phyloP scores from a whole-genome alignment of 2,888 invertebrate species.

The Beris chalybata region DNA sequence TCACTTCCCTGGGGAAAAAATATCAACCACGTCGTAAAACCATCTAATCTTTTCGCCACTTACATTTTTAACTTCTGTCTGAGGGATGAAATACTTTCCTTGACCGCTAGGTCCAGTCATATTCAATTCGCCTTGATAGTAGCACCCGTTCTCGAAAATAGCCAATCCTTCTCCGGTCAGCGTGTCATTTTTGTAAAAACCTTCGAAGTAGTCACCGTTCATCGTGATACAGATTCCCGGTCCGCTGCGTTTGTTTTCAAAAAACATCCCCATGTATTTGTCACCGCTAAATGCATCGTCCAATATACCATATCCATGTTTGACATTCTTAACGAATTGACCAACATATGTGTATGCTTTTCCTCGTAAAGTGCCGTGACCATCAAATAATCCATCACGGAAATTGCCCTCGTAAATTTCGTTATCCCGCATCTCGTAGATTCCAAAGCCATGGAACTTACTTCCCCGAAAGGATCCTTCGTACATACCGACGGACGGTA shows the following conservation, averaged over 20 bases:
- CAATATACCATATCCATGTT: conserved; percentile 86
- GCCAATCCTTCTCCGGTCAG: conserved; percentile 84
- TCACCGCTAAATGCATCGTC: conserved; percentile 84
- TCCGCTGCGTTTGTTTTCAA: conserved; percentile 80
- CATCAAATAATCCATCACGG: conserved; percentile 79
- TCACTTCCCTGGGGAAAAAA: conserved; percentile 31
- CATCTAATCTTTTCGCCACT: conserved; percentile 6
- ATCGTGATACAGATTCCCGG: conserved; percentile 84
- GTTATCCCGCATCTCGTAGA: conserved; percentile 68
- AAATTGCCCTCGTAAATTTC: conserved; percentile 87
- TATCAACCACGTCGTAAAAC: not conserved
- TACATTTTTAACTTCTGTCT: conserved; percentile 63
- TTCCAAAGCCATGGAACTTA: conserved; percentile 78
- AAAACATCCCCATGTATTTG: conserved; percentile 89
- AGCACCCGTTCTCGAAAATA: conserved; percentile 84
- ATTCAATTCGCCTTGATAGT: conserved; percentile 86
- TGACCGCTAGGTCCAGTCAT: conserved; percentile 80
- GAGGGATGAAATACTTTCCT: conserved; percentile 77
- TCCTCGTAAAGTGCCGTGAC: conserved; percentile 81
- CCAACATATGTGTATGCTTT: conserved; percentile 88
- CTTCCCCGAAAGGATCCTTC: conserved; percentile 72
- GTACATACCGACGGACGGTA: conserved; percentile 64
- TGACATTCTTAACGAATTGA: conserved; percentile 77
- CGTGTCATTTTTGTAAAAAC: conserved; percentile 77
- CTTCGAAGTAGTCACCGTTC: conserved; percentile 90